Evolutionary conservation across 2,888 invertebrate species (phyloP).

Genomic region (Harpagoxenus sublaevis): DNA sequence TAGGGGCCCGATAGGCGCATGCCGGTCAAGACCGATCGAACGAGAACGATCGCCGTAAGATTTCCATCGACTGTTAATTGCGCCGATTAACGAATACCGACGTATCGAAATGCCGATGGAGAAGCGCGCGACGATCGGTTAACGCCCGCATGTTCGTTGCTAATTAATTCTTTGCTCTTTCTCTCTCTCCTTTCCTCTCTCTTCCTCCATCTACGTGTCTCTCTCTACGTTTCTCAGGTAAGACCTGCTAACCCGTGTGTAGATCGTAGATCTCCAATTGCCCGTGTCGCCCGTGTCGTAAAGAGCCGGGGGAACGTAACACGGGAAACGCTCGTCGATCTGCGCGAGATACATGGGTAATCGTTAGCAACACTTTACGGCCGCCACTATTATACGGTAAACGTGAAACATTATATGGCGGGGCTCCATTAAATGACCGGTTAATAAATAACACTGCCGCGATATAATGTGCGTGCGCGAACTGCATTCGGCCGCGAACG

Average conservation of each 20-base stretch:
- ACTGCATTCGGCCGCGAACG: conserved; percentile 7
- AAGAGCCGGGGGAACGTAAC: conserved; percentile 32
- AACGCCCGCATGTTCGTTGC: conserved; percentile 62
- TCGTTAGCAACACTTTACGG: conserved; percentile 52
- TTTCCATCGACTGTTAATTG: conserved; percentile 74
- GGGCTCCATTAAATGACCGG: conserved; percentile 41
- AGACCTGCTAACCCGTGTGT: conserved; percentile 50
- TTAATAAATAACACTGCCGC: conserved; percentile 37
- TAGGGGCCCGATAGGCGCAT: conserved; percentile 59
- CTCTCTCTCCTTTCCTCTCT: conserved; percentile 27
- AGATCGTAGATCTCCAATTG: conserved; percentile 61
- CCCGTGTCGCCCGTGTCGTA: conserved; percentile 45
- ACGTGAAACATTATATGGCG: conserved; percentile 43
- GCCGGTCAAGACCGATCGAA: conserved; percentile 55
- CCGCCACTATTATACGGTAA: conserved; percentile 31
- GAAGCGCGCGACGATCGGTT: conserved; percentile 50
- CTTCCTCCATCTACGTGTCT: not conserved
- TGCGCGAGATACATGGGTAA: conserved; percentile 42
- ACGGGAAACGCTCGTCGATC: conserved; percentile 36
- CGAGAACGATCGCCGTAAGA: conserved; percentile 57
- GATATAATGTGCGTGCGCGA: not conserved
- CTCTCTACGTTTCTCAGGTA: conserved; percentile 34
- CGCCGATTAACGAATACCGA: conserved; percentile 70
- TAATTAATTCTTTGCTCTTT: conserved; percentile 60
- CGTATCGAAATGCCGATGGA: conserved; percentile 54